Evolutionary conservation across 2,888 invertebrate genomes (phyloP).

Genomic region (Plebejus argus): DNA sequence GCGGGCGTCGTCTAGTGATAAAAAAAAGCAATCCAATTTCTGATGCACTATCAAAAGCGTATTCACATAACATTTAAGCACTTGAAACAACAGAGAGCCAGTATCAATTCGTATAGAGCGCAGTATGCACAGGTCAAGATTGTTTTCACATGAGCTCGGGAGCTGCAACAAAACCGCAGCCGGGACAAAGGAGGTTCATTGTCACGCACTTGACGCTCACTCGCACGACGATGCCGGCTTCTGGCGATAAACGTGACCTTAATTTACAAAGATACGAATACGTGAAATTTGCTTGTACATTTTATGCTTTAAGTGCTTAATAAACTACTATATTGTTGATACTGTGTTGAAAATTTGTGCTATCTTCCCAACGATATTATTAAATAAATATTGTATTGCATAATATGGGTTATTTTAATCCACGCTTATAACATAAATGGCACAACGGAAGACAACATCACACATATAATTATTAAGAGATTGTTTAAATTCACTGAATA

Average conservation of each 20-base stretch:
- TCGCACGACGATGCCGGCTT: conserved; percentile 39
- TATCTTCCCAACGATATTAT: too few relatives aligned
- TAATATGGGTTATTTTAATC: too few relatives aligned
- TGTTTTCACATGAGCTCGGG: conserved; percentile 48
- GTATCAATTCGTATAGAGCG: conserved; percentile 22
- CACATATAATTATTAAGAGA: too few relatives aligned
- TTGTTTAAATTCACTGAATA: background rate
- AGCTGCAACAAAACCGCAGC: conserved; percentile 51
- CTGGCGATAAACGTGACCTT: conserved; percentile 14
- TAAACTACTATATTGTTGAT: background rate
- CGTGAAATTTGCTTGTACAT: background rate
- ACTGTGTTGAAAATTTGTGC: too few relatives aligned
- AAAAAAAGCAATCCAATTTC: too few relatives aligned
- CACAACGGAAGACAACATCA: too few relatives aligned
- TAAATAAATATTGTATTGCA: too few relatives aligned
- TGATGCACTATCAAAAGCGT: background rate
- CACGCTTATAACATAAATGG: too few relatives aligned
- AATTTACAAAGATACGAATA: background rate
- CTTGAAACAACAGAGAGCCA: conserved; percentile 14
- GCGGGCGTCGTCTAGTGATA: too few relatives aligned
- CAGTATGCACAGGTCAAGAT: conserved; percentile 49
- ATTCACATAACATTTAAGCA: background rate
- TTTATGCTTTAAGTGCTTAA: background rate
- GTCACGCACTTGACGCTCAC: conserved; percentile 47
- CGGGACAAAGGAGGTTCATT: conserved; percentile 51